These are phyloP conservation scores for Eucriotettix oculatus DNA, from an alignment of 2,888 invertebrate genomes.

Conservation along the genomic window DNA sequence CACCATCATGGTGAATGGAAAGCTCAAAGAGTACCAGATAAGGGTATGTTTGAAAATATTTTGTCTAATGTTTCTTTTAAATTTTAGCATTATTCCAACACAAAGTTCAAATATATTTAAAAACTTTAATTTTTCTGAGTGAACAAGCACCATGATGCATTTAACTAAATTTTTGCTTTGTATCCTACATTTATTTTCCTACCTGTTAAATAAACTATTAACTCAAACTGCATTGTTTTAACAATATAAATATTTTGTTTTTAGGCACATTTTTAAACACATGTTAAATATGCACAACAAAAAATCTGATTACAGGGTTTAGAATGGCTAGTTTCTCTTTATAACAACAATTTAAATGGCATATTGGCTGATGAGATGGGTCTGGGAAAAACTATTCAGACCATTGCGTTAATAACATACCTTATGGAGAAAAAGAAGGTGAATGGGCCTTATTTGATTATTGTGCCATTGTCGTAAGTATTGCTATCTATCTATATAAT, in stretches of 20 bases:
- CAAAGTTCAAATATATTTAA: no score
- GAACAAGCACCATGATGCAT: no score
- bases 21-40: constrained; percentile 42
- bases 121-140: no score
- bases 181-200: no score
- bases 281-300: no score
- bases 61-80: not conserved
- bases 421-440: constrained; percentile 44
- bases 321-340: constrained; percentile 46
- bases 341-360: constrained; percentile 47
- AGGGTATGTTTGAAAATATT: constrained; percentile 15
- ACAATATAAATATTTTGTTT: no score
- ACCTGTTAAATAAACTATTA: no score
- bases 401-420: constrained; percentile 41
- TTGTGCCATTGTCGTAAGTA: constrained; percentile 41
- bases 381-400: constrained; percentile 38
- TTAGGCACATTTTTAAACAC: no score
- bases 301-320: constrained; percentile 27
- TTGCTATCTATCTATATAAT: not conserved
- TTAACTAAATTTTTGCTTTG: no score
- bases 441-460: constrained; percentile 43
- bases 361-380: constrained; percentile 51
- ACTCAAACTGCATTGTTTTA: no score
- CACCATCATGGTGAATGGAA: constrained; percentile 35
- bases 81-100: not conserved